A percentile compares a stretch with the other conserved stretches of the same genome.
phyloP scores from a whole-genome alignment of 2,113 vertebrate genomes.

The Empidonax traillii region DNA sequence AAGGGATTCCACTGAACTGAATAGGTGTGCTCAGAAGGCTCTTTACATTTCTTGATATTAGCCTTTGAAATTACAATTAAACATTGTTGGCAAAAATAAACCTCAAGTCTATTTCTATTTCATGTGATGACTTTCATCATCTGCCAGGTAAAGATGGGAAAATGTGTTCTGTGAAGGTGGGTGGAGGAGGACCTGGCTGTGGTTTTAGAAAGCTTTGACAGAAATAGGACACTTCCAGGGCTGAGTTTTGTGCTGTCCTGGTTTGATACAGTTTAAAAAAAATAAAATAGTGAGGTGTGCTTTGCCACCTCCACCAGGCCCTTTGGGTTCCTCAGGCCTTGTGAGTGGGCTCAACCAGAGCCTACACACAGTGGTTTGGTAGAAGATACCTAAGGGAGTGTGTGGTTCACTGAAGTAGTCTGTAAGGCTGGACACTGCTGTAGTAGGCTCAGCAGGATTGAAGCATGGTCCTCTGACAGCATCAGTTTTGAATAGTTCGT shows the following conservation, averaged over 20 bases:
- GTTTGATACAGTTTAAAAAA: neutral
- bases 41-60: neutral
- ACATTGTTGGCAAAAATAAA: slow-evolving; percentile 26
- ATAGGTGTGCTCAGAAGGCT: neutral
- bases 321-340: neutral
- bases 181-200: neutral
- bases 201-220: neutral
- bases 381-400: neutral
- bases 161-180: neutral
- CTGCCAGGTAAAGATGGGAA: neutral
- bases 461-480: accelerated
- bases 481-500: neutral
- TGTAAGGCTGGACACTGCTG: neutral
- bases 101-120: slow-evolving; percentile 19
- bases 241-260: neutral
- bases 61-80: slow-evolving; percentile 48
- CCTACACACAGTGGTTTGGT: neutral
- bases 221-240: neutral
- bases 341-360: neutral
- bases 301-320: neutral
- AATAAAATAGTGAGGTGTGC: neutral
- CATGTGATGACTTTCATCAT: neutral
- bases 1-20: neutral
- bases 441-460: neutral
- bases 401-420: neutral